Evolutionary conservation across 2,888 invertebrate genomes (phyloP), one percentile per base, ranked within the genome.

Genomic region (Megastigmus dorsalis): DNA sequence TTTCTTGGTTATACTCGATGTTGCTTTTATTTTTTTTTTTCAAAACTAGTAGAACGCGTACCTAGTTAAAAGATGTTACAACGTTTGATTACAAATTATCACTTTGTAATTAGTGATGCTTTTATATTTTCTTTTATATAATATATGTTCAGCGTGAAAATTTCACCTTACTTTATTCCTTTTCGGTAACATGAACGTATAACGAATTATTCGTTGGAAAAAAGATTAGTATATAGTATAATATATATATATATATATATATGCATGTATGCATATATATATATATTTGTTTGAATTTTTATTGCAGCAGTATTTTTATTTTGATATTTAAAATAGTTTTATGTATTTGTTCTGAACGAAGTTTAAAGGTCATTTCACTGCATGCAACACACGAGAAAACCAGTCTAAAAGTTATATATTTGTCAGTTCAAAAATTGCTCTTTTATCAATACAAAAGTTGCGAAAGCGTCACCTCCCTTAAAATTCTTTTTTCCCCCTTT

Each of bases 291-390:
- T n/a, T n/a, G n/a, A n/a, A n/a, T 45, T 60, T 28, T 60, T 59
- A 59, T 15, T 60, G 60, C 60, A 30, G 57, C 38, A 57, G 43
- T 45, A 43, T 63, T 33, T 50, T n/a, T n/a, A 38, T 38, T 65
- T 52, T 18, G 15, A 36, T 38, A 38, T 65, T 55, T 30, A n/a
- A 45, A 66, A 45, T 66, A 55, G 54, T 33, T 33, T 43, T 57
- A 20, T 45, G 36, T 45, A 43, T 57, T 23, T 36, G 48, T 36
- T 55, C 7, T 43, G 26, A 57, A 57, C 15, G 15, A 48, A 66
- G 13, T 43, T 43, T 28, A 43, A 67, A 57, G 33, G n/a, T 45
- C 26, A 62, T 33, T 60, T 23, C 0, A 48, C 62, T 62, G 48
- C 33, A 62, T 62, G 23, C 33, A 62, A 62, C 23, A 33, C 28